Conservation (phyloP, 2,888 invertebrate species). For the Chirona hameri region DNA sequence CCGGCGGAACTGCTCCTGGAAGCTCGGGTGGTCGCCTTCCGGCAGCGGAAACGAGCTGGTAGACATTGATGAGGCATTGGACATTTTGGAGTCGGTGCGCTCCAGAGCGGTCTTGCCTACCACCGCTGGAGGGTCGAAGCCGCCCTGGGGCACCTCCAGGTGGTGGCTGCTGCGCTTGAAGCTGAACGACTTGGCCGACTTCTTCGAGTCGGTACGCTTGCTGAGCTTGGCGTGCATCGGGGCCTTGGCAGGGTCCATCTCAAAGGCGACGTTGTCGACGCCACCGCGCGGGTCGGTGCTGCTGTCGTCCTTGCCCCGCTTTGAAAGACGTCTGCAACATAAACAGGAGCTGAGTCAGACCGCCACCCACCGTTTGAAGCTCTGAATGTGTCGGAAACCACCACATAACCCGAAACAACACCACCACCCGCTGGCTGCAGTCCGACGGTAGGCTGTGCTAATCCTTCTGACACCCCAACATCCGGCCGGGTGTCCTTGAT, state of each 20-base stretch:
- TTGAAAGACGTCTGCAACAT: slow-evolving; percentile 44
- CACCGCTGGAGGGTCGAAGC: background rate
- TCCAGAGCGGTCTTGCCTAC: slow-evolving; percentile 27
- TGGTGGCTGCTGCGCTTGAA: slow-evolving; percentile 35
- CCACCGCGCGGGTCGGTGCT: slow-evolving; percentile 26
- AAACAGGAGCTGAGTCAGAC: background rate
- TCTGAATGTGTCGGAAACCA: too few relatives aligned
- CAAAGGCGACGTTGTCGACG: slow-evolving; percentile 64
- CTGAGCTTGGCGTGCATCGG: slow-evolving; percentile 62
- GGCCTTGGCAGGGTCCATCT: slow-evolving; percentile 64
- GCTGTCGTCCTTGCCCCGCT: slow-evolving; percentile 45
- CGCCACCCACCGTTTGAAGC: too few relatives aligned
- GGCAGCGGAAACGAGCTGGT: slow-evolving; percentile 33
- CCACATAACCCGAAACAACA: too few relatives aligned
- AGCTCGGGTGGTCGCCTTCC: slow-evolving; percentile 34
- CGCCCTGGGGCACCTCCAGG: slow-evolving; percentile 33
- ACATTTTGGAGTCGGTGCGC: slow-evolving; percentile 36
- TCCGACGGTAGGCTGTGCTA: too few relatives aligned
- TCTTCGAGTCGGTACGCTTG: slow-evolving; percentile 40
- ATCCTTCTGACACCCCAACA: too few relatives aligned
- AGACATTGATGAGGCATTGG: slow-evolving; percentile 32
- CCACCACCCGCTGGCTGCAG: too few relatives aligned
- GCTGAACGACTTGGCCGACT: slow-evolving; percentile 41
- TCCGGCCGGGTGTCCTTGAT: too few relatives aligned
- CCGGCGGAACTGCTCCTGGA: slow-evolving; percentile 31